Conservation (phyloP, 2,888 invertebrate genomes). For the Blastobasis adustella region DNA sequence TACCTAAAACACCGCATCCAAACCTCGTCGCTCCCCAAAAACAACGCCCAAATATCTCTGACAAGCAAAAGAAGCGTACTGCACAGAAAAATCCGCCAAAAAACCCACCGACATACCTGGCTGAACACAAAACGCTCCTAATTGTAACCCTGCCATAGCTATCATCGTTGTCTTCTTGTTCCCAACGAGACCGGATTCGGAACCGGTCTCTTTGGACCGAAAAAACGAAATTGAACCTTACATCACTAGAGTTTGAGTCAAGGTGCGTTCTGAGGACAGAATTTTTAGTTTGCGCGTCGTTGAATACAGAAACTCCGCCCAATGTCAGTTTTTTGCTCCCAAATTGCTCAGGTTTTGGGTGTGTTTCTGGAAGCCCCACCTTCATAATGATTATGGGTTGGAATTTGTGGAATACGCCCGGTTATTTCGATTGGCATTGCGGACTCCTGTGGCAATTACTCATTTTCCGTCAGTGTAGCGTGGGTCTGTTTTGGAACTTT, state of each 20-base stretch:
- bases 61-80: constrained; percentile 5
- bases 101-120: constrained; percentile 5
- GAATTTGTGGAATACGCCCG: no score
- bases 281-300: no score
- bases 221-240: no score
- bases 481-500: no score
- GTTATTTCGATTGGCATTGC: no score
- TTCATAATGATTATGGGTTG: background rate
- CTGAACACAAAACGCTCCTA: constrained; percentile 2
- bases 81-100: constrained; percentile 6
- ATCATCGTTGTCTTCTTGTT: no score
- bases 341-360: constrained; percentile 2
- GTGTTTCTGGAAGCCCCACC: background rate
- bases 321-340: background rate
- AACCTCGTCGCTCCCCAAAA: background rate
- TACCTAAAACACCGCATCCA: background rate
- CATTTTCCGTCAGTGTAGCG: no score
- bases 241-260: no score
- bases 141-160: background rate
- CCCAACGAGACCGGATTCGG: no score
- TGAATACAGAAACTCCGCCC: background rate
- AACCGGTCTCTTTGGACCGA: no score
- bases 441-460: no score
- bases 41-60: constrained; percentile 4
- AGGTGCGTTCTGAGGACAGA: no score